These are phyloP conservation scores for Tyto alba DNA, from an alignment of 2,113 vertebrate species.

Conservation along the genomic window DNA sequence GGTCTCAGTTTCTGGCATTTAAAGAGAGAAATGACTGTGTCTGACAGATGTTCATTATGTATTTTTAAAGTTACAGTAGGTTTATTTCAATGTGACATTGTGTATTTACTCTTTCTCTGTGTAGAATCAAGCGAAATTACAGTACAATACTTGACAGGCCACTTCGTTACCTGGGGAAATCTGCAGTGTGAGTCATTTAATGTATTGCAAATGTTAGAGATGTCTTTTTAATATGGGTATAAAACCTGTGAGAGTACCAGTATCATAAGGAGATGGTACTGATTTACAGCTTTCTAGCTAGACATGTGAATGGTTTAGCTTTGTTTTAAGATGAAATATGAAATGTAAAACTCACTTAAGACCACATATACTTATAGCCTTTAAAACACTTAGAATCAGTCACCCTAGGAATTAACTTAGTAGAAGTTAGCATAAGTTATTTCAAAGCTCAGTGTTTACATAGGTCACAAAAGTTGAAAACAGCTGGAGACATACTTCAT, in stretches of 20 bases:
- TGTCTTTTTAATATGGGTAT: background rate
- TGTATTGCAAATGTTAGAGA: background rate
- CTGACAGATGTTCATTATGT: background rate
- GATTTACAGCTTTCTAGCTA: background rate
- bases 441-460: slow-evolving; percentile 7
- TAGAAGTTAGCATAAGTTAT: background rate
- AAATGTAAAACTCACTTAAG: slow-evolving; percentile 18
- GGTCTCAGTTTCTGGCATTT: background rate
- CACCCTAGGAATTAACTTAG: background rate
- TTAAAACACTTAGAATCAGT: background rate
- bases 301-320: slow-evolving; percentile 13
- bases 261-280: background rate
- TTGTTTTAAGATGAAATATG: slow-evolving; percentile 35
- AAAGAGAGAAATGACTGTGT: background rate
- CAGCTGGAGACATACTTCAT: background rate
- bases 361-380: background rate
- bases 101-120: slow-evolving; percentile 2
- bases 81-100: background rate
- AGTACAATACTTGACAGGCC: background rate
- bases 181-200: background rate
- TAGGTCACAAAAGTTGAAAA: background rate
- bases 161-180: background rate
- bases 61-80: background rate
- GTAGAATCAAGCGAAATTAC: background rate
- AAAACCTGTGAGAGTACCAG: background rate